Percentiles rank a stretch among this genome's conserved stretches.
phyloP scores from a whole-genome alignment of 2,888 invertebrate genomes.

The Harpagoxenus sublaevis region DNA sequence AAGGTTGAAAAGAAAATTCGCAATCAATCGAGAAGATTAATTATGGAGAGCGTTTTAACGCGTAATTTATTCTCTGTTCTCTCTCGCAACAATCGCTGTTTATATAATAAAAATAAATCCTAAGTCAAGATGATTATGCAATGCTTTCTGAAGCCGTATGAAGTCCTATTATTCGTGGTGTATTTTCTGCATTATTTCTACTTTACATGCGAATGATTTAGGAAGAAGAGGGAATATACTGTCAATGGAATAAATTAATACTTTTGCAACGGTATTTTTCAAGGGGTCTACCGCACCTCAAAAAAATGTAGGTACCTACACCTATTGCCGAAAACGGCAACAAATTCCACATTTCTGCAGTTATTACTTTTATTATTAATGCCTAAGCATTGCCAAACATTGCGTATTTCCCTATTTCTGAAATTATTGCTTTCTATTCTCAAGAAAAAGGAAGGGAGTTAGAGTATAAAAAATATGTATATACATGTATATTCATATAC shows the following conservation, averaged over 20 bases:
- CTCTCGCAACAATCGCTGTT: background rate
- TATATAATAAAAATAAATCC: background rate
- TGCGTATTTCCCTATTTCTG: too few species aligned
- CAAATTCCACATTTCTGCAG: too few species aligned
- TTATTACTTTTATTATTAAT: too few species aligned
- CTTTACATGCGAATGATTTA: background rate
- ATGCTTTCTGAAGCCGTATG: background rate
- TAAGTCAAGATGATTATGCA: background rate
- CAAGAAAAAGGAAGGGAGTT: too few species aligned
- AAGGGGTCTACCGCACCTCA: too few species aligned
- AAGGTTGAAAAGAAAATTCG: background rate
- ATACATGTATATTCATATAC: too few species aligned
- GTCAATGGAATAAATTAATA: background rate
- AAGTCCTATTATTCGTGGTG: background rate
- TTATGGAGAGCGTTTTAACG: background rate
- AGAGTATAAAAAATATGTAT: too few species aligned
- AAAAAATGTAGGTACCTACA: too few species aligned
- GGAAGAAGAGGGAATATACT: background rate
- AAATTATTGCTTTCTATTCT: too few species aligned
- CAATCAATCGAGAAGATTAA: background rate
- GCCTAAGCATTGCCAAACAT: too few species aligned
- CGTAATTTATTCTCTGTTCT: background rate
- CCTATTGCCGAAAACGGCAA: too few species aligned
- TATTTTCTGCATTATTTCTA: background rate
- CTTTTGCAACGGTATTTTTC: background rate